phyloP scores from a whole-genome alignment of 2,888 invertebrate genomes.

The Notocelia uddmanniana region DNA sequence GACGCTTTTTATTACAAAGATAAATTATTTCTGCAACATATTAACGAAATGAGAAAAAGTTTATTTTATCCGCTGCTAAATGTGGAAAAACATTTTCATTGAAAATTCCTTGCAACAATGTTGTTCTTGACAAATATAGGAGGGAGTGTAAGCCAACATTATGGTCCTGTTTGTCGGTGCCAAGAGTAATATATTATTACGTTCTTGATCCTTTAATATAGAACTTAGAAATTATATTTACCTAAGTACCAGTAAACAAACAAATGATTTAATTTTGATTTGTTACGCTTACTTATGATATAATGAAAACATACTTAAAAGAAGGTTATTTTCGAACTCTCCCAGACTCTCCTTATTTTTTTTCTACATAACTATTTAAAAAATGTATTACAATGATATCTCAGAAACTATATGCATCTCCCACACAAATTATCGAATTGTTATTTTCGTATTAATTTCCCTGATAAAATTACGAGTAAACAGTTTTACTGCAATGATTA shows the following conservation, averaged over 20 bases:
- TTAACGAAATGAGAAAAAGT: conserved; percentile 37
- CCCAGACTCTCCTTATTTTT: no score
- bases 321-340: no score
- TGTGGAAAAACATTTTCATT: conserved; percentile 38
- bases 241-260: conserved; percentile 20
- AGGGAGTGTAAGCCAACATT: conserved; percentile 57
- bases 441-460: no score
- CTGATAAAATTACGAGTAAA: conserved; percentile 1
- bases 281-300: no score
- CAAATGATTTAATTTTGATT: not conserved
- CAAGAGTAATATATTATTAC: conserved; percentile 59
- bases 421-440: no score
- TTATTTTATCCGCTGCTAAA: conserved; percentile 23
- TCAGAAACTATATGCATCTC: no score
- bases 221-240: conserved; percentile 41
- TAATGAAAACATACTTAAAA: no score
- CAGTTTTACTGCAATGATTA: not conserved
- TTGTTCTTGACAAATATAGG: conserved; percentile 61
- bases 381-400: no score
- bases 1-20: conserved; percentile 27
- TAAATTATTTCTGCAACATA: conserved; percentile 40
- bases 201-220: conserved; percentile 62
- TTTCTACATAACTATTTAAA: no score
- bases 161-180: conserved; percentile 68
- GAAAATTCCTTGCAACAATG: conserved; percentile 61